Base-by-base conservation (phyloP, 2,888 invertebrate species). In the Parnassius orleans region DNA sequence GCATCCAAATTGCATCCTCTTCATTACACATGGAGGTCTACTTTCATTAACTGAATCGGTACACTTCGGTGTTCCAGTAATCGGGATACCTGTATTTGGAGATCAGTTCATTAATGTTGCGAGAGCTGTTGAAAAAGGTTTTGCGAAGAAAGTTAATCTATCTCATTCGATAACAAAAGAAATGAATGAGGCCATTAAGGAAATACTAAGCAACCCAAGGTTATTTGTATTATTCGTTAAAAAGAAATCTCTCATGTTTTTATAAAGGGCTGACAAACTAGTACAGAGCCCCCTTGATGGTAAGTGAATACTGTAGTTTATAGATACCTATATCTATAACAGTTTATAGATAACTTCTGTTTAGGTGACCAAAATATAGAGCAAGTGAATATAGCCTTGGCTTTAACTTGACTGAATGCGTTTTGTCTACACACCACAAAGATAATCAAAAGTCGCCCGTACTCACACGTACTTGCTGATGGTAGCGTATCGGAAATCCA, bases 21-120 rank as follows among this genome's bases (percentile, higher is more conserved):
- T 85, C 56, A 78, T 85, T 53, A 78, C 82, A 0, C 82, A 84
- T 10, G 83, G 85, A 2, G 83, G 85, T 33, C 72, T 78, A 1
- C 71, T 84, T 0, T 82, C 84, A 0, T 72, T 76, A 0, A 83
- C 76, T 0, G 86, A 86, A 65, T 66, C 84, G 0, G 54, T 83
- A 11, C 77, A 84, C 58, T 80, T 71, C 46, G 81, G 78, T 2
- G 77, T 81, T 1, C 83, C 86, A 3, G 73, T 80, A 3, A 78
- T 86, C 9, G 86, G 83, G 0, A 76, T 86, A 14, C 86, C 86
- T 0, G 70, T 76, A 0, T 82, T 78, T 58, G 80, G 65, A 11
- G 85, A 86, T 52, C 86, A 86, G 65, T 79, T 77, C 56, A 48
- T 69, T 9, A 87, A 87, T 57, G 71, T 84, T 0, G 61, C 69